These are phyloP conservation scores for Cerastis rubricosa DNA, from an alignment of 2,888 invertebrate species.

Conservation along the genomic window DNA sequence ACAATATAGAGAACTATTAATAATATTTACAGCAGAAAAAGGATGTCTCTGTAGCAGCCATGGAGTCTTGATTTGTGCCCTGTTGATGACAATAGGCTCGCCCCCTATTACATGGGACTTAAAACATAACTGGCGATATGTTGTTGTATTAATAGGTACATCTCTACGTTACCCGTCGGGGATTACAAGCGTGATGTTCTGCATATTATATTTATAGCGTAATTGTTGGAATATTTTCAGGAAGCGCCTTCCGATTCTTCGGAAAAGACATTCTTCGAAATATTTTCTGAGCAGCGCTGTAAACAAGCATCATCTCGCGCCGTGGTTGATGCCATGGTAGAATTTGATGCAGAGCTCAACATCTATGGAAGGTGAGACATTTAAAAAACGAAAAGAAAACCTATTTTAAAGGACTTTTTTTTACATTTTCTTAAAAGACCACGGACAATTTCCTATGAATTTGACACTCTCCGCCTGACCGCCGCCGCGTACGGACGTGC, in stretches of 20 bases:
- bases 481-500: too few relatives aligned
- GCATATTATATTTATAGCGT: neutral
- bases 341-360: conserved; percentile 90
- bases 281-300: conserved; percentile 89
- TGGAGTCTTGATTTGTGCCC: too few relatives aligned
- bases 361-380: conserved; percentile 89
- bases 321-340: conserved; percentile 92
- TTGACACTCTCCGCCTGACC: too few relatives aligned
- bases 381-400: neutral
- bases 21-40: too few relatives aligned
- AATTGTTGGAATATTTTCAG: conserved; percentile 67
- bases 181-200: too few relatives aligned
- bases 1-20: neutral
- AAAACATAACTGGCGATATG: too few relatives aligned
- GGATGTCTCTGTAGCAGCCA: too few relatives aligned
- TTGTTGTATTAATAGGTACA: too few relatives aligned
- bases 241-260: conserved; percentile 73
- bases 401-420: neutral
- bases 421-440: too few relatives aligned
- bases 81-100: too few relatives aligned
- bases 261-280: conserved; percentile 89
- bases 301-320: conserved; percentile 89
- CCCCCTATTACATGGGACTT: too few relatives aligned
- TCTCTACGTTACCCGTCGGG: too few relatives aligned
- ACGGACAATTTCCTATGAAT: neutral